Base-by-base conservation (phyloP, 30 jellyfish, hydroid and myxozoan species). In the Nemopilema nomurai region DNA sequence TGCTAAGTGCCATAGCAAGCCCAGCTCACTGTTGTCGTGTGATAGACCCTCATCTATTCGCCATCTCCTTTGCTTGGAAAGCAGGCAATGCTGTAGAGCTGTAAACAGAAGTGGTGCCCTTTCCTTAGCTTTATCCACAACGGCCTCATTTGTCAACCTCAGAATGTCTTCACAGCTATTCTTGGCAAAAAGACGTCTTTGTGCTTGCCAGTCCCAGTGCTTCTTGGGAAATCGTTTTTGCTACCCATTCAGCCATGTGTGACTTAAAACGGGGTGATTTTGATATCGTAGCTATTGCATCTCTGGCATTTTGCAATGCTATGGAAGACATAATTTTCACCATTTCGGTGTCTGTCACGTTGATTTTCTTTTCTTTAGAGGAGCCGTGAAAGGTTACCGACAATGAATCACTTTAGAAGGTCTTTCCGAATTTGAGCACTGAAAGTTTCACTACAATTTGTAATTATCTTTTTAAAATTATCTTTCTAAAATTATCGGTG, bases 131-230 rank as follows among this genome's bases (percentile, higher is more conserved):
- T 67, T 41, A 67, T 27, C 77, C 1, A 67, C 77, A 67, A 67
- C 77, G 22, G 69, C 69, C 69, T 57, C 22, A 25, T 57, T 57
- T 57, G 69, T 57, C 69, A 57, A 25, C 22, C 22, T 1, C 4
- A 57, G 69, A 57, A 57, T 57, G 6, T 57, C 69, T 57, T 57
- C 69, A 57, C 69, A 67, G 77, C 77, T 67, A 67, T 9, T 67
- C 77, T 67, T 67, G 77, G 77, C 77, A 20, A 67, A 41, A 67
- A 67, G 77, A 67, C 77, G 1, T 67, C 26, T 67, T 8, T 7
- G 50, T 67, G 52, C 77, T 67, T 67, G 77, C 77, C 77, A 67
- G 77, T 67, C 77, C 77, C 77, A 67, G 77, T 22, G 77, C 77
- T 67, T 67, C 77, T 41, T 67, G 77, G 21, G 77, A 67, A 67